Percentiles rank a stretch among this genome's conserved stretches.
phyloP scores from a whole-genome alignment of 2,113 vertebrate genomes.

The Dromaius novaehollandiae region DNA sequence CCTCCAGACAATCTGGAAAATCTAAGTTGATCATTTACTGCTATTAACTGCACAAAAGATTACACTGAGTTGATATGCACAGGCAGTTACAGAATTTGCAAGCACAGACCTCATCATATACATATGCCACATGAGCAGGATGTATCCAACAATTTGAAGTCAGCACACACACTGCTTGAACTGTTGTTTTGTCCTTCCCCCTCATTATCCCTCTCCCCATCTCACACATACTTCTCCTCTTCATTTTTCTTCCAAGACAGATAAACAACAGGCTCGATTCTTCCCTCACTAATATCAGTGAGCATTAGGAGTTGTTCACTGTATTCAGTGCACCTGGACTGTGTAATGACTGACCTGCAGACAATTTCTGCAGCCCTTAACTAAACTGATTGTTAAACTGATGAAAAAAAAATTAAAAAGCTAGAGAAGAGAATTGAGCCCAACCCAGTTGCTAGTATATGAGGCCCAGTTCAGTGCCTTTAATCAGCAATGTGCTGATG shows the following conservation, averaged over 20 bases:
- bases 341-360: neutral
- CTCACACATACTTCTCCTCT: neutral
- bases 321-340: neutral
- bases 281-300: neutral
- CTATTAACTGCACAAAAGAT: conserved; percentile 66
- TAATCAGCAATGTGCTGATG: neutral
- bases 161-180: neutral
- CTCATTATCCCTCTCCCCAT: neutral
- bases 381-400: neutral
- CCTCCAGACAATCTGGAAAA: conserved; percentile 61
- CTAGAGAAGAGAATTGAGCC: neutral
- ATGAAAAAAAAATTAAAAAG: neutral
- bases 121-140: neutral
- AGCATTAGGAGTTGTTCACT: neutral
- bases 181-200: neutral
- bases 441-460: neutral
- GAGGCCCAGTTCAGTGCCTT: neutral
- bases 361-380: neutral
- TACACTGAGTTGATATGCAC: conserved; percentile 30
- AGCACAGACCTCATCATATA: neutral
- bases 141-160: neutral
- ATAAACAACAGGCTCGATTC: neutral
- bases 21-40: conserved; percentile 78
- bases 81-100: conserved; percentile 22
- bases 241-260: neutral